Evolutionary conservation across 2,113 vertebrate genomes (phyloP), one percentile per base, ranked within the genome.

Genomic region (Gobius niger): DNA sequence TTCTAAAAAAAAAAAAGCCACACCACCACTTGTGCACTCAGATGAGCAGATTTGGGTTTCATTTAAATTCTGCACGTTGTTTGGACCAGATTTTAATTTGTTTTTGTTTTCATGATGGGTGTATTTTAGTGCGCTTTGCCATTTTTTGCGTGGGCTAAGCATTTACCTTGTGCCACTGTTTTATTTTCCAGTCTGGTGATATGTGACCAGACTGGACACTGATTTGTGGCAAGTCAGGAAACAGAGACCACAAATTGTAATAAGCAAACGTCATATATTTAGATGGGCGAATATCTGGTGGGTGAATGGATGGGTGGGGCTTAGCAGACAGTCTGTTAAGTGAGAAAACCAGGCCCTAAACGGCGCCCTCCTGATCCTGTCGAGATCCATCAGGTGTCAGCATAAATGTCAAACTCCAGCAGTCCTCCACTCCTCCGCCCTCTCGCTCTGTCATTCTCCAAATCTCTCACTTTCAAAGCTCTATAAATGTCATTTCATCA

Each of bases 401-500:
- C 69, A 78, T 80, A 91, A 91, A 91, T 89, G 89, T 91, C 88
- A 91, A 78, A 80, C 80, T 87, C 80, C 60, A 72, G 68, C 78
- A 51, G 65, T 72, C 73, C 78, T 63, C 78, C 67, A 63, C 81
- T 88, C 78, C 78, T 75, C 79, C 73, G 76, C 69, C 82, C 75
- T 73, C 64, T 68, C 73, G 52, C 76, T 70, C 56, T 66, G 59
- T 75, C 70, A 76, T 73, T 76, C 78, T 85, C 77, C 44, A 76
- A 72, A 72, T 85, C 78, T 85, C 82, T 89, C 78, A 81, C 80
- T 89, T 83, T 84, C 84, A 82, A 84, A 84, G 82, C 83, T 85
- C 77, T 67, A 84, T 86, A 90, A 90, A 90, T 90, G 87, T 90
- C 87, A 92, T 87, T 91, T 91, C 86, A 90, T 90, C 86, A 86